Evolutionary conservation across 2,888 invertebrate genomes (phyloP).

Genomic region (Pollenia angustigena): DNA sequence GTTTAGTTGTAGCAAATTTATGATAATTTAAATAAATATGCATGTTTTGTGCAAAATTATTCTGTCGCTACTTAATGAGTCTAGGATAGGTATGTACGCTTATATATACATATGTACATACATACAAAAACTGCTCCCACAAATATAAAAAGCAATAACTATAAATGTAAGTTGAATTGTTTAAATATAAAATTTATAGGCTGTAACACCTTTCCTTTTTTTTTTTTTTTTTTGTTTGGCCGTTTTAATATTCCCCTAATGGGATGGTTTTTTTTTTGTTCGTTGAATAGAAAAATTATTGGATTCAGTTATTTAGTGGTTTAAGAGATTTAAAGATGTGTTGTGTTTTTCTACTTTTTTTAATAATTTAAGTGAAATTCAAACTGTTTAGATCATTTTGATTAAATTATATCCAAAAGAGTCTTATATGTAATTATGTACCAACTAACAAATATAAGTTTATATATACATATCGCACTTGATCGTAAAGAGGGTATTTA

Average conservation of each 20-base stretch:
- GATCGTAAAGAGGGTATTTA: too few species aligned
- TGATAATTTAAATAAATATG: slow-evolving; percentile 21
- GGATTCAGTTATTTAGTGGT: slow-evolving; percentile 20
- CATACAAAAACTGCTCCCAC: neutral
- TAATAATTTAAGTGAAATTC: too few species aligned
- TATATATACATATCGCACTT: too few species aligned
- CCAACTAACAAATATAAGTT: too few species aligned
- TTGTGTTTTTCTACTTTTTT: neutral
- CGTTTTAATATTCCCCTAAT: neutral
- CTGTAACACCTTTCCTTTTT: slow-evolving; percentile 41
- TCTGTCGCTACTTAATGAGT: slow-evolving; percentile 5
- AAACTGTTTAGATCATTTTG: too few species aligned
- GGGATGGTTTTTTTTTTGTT: neutral
- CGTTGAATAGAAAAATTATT: slow-evolving; percentile 7
- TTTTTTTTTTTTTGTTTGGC: neutral
- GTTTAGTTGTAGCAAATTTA: neutral
- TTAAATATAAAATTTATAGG: slow-evolving; percentile 47
- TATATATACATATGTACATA: neutral
- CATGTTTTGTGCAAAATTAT: slow-evolving; percentile 44
- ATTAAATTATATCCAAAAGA: too few species aligned
- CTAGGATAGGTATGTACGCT: too few species aligned
- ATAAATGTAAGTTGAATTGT: neutral
- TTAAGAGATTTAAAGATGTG: slow-evolving; percentile 27
- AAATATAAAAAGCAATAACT: neutral
- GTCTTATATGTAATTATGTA: too few species aligned